Percentiles rank a stretch among this genome's conserved stretches.
phyloP scores from a whole-genome alignment of 1,140 invertebrate species.

The Heliconius hermathena region DNA sequence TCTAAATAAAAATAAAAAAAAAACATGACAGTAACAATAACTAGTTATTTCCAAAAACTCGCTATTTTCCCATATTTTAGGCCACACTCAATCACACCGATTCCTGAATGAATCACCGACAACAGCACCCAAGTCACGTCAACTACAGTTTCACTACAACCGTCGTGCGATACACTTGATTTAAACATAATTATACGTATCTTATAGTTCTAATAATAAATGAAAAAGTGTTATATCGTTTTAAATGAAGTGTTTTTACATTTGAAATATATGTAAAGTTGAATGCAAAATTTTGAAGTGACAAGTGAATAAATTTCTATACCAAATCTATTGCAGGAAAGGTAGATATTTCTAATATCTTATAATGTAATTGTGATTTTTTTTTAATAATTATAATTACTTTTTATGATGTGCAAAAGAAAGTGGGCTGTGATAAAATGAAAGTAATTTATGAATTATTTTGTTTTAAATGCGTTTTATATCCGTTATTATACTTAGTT shows the following conservation, averaged over 20 bases:
- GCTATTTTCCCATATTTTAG: not conserved
- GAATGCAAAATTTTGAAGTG: not conserved
- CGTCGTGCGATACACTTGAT: constrained; percentile 10
- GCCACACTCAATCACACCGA: constrained; percentile 17
- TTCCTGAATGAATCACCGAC: constrained; percentile 35
- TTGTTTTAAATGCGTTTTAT: not conserved
- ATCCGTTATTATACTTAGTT: not conserved
- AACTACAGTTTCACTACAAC: constrained; percentile 37
- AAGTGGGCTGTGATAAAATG: not conserved
- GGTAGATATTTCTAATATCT: not conserved
- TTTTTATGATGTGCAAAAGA: not conserved
- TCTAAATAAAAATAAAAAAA: not conserved
- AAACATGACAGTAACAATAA: not conserved
- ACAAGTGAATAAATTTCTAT: not conserved
- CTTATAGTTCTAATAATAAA: not conserved
- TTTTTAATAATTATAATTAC: not conserved
- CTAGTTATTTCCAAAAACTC: not conserved
- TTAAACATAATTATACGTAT: not conserved
- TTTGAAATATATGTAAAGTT: not conserved
- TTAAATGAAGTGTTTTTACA: not conserved
- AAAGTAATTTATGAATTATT: not conserved
- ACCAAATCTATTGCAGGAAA: not conserved
- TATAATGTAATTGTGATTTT: not conserved
- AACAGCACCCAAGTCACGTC: constrained; percentile 32
- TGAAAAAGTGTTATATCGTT: not conserved